These are phyloP conservation scores for Calameuta pallipes DNA, from an alignment of 2,888 invertebrate genomes.

Conservation along the genomic window DNA sequence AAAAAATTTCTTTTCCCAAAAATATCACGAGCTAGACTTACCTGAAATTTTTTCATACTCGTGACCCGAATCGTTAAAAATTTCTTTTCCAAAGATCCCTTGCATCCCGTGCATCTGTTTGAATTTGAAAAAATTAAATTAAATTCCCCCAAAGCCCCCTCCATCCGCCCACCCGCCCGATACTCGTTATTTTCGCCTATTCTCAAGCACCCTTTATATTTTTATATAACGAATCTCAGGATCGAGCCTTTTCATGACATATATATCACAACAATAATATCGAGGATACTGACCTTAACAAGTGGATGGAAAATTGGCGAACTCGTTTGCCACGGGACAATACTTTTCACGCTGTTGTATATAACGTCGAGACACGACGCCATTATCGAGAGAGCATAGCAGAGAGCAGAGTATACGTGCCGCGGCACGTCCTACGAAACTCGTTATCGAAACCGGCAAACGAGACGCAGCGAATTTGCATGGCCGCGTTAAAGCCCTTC, in stretches of 20 bases:
- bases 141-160: no score
- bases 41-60: fast-evolving
- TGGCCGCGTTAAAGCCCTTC: not conserved
- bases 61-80: no score
- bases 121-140: not conserved
- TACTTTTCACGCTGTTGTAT: not conserved
- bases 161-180: no score
- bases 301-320: not conserved
- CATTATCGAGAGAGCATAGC: not conserved
- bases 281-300: not conserved
- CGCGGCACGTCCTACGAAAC: not conserved
- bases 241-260: not conserved
- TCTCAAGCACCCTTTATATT: not conserved
- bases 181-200: not conserved
- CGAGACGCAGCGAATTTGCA: not conserved
- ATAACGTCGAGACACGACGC: not conserved
- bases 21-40: no score
- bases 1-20: no score
- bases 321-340: not conserved
- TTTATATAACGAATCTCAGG: not conserved
- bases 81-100: no score
- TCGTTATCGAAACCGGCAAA: not conserved
- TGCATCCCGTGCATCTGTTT: not conserved
- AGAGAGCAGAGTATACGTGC: not conserved
- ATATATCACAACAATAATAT: not conserved